Percentiles rank a stretch among this genome's conserved stretches.
Evolutionary conservation across 1,140 invertebrate genomes (phyloP).

Genomic region (Zaprionus tsacasi): DNA sequence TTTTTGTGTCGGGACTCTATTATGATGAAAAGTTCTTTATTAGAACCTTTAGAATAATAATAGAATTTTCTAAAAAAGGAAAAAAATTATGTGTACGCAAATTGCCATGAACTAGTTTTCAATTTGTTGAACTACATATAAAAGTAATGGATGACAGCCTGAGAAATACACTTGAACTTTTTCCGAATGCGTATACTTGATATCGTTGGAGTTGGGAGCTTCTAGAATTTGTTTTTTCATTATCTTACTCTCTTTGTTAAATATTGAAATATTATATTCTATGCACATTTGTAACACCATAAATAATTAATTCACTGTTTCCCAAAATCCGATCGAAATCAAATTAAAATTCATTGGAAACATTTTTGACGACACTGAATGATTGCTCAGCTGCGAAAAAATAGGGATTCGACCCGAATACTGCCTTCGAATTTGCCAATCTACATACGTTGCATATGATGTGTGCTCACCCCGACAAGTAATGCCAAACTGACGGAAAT

Average conservation of each 20-base stretch:
- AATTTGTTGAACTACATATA: neutral
- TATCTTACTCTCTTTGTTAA: neutral
- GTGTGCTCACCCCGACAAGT: constrained; percentile 29
- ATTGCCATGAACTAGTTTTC: neutral
- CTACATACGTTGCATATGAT: constrained; percentile 6
- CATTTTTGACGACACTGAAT: neutral
- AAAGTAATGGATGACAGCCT: neutral
- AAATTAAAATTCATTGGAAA: neutral
- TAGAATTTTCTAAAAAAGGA: neutral
- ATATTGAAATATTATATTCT: neutral
- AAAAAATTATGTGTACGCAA: neutral
- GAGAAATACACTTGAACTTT: neutral
- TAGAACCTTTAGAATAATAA: neutral
- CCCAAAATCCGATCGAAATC: neutral
- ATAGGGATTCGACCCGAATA: neutral
- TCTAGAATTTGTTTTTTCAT: neutral
- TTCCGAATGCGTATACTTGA: neutral
- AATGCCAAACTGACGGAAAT: constrained; percentile 28
- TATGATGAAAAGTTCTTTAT: neutral
- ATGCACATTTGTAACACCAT: neutral
- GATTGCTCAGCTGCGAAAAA: constrained; percentile 1
- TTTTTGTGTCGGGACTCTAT: neutral
- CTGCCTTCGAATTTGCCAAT: neutral
- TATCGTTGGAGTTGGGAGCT: neutral
- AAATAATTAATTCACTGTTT: neutral